Percentiles rank a stretch among this genome's conserved stretches.
Evolutionary conservation across 1,140 invertebrate species (phyloP).

Genomic region (Drosophila prosaltans): DNA sequence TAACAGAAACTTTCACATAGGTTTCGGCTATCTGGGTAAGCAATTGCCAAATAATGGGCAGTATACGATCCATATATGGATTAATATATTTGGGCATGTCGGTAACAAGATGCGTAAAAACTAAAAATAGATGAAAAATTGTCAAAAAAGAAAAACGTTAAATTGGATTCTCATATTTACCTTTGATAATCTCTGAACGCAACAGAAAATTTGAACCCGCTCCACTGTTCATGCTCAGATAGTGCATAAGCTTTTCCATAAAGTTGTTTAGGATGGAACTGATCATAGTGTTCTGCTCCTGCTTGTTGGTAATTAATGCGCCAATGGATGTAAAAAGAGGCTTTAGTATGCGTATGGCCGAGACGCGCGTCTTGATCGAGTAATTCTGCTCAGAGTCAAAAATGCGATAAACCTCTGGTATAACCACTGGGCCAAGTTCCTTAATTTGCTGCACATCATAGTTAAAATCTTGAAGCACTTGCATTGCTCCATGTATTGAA

Average conservation of each 20-base stretch:
- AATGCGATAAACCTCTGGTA: constrained; percentile 91
- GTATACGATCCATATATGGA: constrained; percentile 87
- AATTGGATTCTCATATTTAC: constrained; percentile 64
- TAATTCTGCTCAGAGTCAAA: constrained; percentile 87
- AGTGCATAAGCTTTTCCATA: constrained; percentile 88
- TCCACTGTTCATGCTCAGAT: constrained; percentile 86
- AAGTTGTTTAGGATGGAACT: constrained; percentile 89
- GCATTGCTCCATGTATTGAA: constrained; percentile 91
- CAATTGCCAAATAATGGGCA: constrained; percentile 89
- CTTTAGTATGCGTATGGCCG: constrained; percentile 77
- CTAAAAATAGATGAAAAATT: constrained; percentile 34
- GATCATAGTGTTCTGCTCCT: constrained; percentile 88
- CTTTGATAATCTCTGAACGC: constrained; percentile 89
- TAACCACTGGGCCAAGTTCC: constrained; percentile 89
- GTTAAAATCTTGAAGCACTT: constrained; percentile 89
- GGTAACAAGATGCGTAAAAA: constrained; percentile 87
- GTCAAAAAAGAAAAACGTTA: not conserved
- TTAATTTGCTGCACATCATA: constrained; percentile 89
- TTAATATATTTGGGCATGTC: constrained; percentile 88
- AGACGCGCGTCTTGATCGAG: constrained; percentile 72
- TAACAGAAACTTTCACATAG: constrained; percentile 79
- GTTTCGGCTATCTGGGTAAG: constrained; percentile 88
- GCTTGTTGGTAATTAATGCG: constrained; percentile 86
- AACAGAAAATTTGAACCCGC: constrained; percentile 87
- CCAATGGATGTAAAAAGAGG: constrained; percentile 84